Conservation (phyloP, 1,140 invertebrate genomes). For the Aphaenogaster ashmeadi region DNA sequence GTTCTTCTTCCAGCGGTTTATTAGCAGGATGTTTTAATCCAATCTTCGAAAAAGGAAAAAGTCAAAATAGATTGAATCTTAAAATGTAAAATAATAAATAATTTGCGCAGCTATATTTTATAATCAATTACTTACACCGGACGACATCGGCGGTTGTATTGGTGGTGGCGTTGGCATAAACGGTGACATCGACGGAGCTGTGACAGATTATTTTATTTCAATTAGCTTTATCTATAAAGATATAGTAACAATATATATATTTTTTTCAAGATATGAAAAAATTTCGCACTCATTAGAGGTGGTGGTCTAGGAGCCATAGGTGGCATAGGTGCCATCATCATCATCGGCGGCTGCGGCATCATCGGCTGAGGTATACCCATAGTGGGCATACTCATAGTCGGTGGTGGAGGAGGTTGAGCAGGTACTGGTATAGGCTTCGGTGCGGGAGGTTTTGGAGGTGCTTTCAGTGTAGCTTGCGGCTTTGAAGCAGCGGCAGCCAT, state of each 20-base stretch:
- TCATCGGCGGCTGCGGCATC: constrained; percentile 89
- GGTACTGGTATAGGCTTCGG: constrained; percentile 83
- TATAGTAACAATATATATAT: neutral
- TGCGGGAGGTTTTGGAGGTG: constrained; percentile 84
- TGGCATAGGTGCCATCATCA: constrained; percentile 90
- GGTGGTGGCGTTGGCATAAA: constrained; percentile 85
- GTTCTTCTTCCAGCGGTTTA: constrained; percentile 91
- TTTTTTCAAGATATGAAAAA: constrained; percentile 7
- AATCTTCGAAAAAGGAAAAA: constrained; percentile 74
- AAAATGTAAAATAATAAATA: neutral
- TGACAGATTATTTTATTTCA: constrained; percentile 66
- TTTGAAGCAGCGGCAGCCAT: constrained; percentile 86
- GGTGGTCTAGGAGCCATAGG: constrained; percentile 89
- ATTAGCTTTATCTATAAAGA: constrained; percentile 5
- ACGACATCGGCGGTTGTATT: constrained; percentile 83
- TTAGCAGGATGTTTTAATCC: constrained; percentile 87
- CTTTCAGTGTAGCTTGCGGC: constrained; percentile 86
- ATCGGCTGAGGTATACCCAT: constrained; percentile 88
- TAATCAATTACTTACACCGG: constrained; percentile 74
- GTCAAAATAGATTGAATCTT: constrained; percentile 11
- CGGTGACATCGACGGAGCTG: constrained; percentile 87
- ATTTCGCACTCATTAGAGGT: constrained; percentile 88
- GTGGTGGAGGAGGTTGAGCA: constrained; percentile 83
- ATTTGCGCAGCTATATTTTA: neutral
- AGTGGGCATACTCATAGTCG: constrained; percentile 85